phyloP scores from a whole-genome alignment of 2,797 vertebrate species.

The Dendrocincla fuliginosa region DNA sequence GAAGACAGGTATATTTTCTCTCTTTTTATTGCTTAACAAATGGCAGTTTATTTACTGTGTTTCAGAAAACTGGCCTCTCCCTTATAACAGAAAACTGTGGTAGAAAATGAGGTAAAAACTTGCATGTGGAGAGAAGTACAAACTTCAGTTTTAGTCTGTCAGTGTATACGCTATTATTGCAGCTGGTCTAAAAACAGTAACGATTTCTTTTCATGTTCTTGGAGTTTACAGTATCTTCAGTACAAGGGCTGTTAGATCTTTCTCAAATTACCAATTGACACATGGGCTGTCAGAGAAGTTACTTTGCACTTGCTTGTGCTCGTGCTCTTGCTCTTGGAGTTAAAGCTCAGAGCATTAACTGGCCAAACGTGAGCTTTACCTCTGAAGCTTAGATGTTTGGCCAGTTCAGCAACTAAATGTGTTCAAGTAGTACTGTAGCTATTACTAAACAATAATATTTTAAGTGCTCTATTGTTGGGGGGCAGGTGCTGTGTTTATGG shows the following conservation, averaged over 20 bases:
- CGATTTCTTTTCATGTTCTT: not conserved
- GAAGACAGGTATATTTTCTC: not conserved
- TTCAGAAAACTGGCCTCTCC: not conserved
- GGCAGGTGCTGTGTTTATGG: not conserved
- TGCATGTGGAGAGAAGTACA: not conserved
- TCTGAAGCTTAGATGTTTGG: not conserved
- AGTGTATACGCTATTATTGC: not conserved
- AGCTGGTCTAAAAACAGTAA: not conserved
- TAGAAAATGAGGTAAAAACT: not conserved
- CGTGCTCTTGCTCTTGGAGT: not conserved
- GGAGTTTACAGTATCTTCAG: not conserved
- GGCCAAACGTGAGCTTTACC: not conserved
- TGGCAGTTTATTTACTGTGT: not conserved
- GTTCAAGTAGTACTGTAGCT: not conserved
- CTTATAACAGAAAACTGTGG: not conserved
- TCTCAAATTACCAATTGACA: conserved; percentile 17
- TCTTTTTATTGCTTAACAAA: not conserved
- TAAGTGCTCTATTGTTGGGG: not conserved
- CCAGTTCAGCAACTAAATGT: not conserved
- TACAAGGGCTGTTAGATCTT: not conserved
- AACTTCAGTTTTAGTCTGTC: not conserved
- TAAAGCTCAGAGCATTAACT: not conserved
- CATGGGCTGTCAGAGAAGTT: not conserved
- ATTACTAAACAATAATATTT: not conserved
- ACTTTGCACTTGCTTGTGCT: not conserved